Conservation (phyloP, 1,140 invertebrate genomes). For the Triops cancriformis region DNA sequence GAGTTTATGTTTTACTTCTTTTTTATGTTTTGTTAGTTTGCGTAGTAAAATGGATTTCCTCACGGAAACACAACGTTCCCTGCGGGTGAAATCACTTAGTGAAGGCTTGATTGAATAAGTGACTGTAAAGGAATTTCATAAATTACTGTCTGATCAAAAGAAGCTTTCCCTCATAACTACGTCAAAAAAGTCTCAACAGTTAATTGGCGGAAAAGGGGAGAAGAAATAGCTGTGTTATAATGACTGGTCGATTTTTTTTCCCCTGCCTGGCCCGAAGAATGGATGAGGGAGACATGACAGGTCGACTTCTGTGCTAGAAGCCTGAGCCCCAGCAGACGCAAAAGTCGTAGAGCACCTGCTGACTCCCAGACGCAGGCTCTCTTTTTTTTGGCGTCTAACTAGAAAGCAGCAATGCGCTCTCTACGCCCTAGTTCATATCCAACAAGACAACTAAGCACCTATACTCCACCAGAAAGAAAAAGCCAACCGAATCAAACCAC, state of each 20-base stretch:
- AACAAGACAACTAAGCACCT: not conserved
- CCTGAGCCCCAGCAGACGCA: not conserved
- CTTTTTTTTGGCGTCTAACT: not conserved
- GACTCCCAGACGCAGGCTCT: not conserved
- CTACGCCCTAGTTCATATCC: not conserved
- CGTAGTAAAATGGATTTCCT: too few relatives aligned
- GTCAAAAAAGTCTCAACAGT: not conserved
- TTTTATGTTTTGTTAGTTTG: too few relatives aligned
- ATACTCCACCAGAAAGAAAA: too few relatives aligned
- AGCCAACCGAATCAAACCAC: not conserved
- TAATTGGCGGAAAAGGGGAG: not conserved
- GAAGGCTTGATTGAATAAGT: too few relatives aligned
- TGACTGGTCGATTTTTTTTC: not conserved
- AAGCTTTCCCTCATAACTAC: not conserved
- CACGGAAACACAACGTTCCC: too few relatives aligned
- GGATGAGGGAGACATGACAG: slow-evolving; percentile 8
- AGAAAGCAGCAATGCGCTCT: not conserved
- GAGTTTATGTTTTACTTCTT: too few relatives aligned
- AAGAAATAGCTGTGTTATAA: not conserved
- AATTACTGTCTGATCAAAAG: too few relatives aligned
- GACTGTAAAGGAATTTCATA: too few relatives aligned
- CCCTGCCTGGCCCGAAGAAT: not conserved
- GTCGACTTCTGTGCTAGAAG: slow-evolving; percentile 12
- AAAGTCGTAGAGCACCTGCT: not conserved
- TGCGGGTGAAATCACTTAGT: too few relatives aligned